A percentile compares a stretch with the other conserved stretches of the same genome.
Evolutionary conservation across 2,888 invertebrate genomes (phyloP).

Genomic region (Cephus sareptanus): DNA sequence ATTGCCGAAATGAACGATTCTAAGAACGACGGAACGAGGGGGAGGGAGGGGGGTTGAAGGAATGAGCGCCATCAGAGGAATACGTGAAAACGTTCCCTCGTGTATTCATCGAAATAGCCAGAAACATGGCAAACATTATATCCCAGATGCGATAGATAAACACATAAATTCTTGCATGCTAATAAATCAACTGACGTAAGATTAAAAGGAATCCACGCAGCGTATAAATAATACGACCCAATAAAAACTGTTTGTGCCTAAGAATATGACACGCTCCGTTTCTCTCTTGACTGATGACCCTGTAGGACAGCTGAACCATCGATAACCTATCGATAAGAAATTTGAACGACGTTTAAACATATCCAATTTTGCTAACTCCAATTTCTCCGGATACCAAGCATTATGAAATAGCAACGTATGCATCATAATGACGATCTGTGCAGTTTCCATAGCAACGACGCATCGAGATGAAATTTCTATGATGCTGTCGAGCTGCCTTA

Average conservation of each 20-base stretch:
- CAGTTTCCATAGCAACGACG: not conserved
- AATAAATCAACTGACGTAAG: constrained; percentile 25
- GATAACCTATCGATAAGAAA: not conserved
- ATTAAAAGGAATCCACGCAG: constrained; percentile 22
- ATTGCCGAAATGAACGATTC: not conserved
- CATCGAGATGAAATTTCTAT: not conserved
- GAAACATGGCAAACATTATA: constrained; percentile 20
- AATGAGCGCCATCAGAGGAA: not conserved
- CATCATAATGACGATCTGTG: not conserved
- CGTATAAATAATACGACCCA: constrained; percentile 18
- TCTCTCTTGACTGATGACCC: not conserved
- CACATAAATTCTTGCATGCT: constrained; percentile 23
- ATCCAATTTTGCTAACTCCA: too few species aligned
- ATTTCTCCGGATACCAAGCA: too few species aligned
- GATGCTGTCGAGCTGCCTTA: not conserved
- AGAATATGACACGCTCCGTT: constrained; percentile 1
- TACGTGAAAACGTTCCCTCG: not conserved
- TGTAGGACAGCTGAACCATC: not conserved
- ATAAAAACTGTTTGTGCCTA: constrained; percentile 20
- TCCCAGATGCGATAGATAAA: constrained; percentile 24
- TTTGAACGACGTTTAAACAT: not conserved
- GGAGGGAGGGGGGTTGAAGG: too few species aligned
- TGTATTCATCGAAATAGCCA: constrained; percentile 10
- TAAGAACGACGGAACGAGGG: too few species aligned
- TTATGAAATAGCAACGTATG: too few species aligned